Percentiles rank a stretch among this genome's conserved stretches.
These are phyloP conservation scores for Barnardius zonarius DNA, from an alignment of 2,113 vertebrate species.

Conservation along the genomic window DNA sequence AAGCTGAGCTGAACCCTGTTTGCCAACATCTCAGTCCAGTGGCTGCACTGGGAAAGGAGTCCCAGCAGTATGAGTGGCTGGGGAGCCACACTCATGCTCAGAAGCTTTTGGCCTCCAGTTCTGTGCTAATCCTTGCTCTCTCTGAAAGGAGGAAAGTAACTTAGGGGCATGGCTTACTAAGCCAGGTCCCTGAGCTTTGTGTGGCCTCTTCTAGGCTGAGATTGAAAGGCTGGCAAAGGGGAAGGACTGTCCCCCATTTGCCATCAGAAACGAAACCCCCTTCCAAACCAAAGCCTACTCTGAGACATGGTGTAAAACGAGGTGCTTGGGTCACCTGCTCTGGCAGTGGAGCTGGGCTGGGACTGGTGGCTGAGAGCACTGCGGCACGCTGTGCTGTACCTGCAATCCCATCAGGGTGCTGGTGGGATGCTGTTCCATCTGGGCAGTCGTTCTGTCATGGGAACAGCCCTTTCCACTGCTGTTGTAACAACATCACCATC, in stretches of 20 bases:
- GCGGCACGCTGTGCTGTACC: not conserved
- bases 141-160: not conserved
- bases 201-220: not conserved
- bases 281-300: not conserved
- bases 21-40: not conserved
- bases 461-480: not conserved
- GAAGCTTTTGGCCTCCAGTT: not conserved
- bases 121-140: not conserved
- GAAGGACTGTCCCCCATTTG: not conserved
- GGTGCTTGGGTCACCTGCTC: not conserved
- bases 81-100: not conserved
- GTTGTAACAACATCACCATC: not conserved
- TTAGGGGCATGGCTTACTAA: not conserved
- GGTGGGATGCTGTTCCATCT: not conserved
- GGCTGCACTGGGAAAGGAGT: not conserved
- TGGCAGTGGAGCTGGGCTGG: not conserved
- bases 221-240: not conserved
- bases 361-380: not conserved
- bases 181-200: not conserved
- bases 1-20: not conserved
- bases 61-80: not conserved
- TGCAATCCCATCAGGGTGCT: fast-evolving
- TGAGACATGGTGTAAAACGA: not conserved
- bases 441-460: fast-evolving
- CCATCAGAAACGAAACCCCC: not conserved